Conservation (phyloP, 2,797 vertebrate species). For the Etheostoma nigrum region DNA sequence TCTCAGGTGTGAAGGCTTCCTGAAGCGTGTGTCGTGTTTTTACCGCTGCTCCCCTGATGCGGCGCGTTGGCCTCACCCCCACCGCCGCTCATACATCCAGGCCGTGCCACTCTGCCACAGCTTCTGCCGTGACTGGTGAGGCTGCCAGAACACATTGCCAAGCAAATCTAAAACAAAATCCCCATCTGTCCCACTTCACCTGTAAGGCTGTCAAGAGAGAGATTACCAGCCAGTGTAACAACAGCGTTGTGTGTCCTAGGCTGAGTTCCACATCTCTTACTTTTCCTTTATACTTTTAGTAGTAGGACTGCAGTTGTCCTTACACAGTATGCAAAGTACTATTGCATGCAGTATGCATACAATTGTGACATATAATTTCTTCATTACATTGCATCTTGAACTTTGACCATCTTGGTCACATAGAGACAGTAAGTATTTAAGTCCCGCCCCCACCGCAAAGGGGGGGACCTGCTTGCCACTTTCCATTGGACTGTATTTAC, state of each 20-base stretch:
- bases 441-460: too few relatives aligned
- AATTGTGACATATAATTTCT: too few relatives aligned
- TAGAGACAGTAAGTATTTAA: too few relatives aligned
- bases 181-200: slow-evolving; percentile 14
- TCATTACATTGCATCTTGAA: too few relatives aligned
- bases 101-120: slow-evolving; percentile 87
- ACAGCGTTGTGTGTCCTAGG: neutral
- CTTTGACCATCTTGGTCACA: too few relatives aligned
- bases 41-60: slow-evolving; percentile 88
- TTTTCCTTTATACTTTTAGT: too few relatives aligned
- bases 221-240: slow-evolving; percentile 20
- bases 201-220: slow-evolving; percentile 12
- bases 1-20: slow-evolving; percentile 86
- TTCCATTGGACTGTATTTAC: too few relatives aligned
- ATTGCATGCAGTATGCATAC: too few relatives aligned
- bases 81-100: slow-evolving; percentile 77
- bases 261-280: too few relatives aligned
- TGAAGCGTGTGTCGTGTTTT: slow-evolving; percentile 85
- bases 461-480: too few relatives aligned
- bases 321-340: too few relatives aligned
- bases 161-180: slow-evolving; percentile 37
- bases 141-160: slow-evolving; percentile 13
- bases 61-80: slow-evolving; percentile 83
- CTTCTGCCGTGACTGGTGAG: slow-evolving; percentile 91
- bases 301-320: too few relatives aligned